phyloP scores from a whole-genome alignment of 2,888 invertebrate genomes.

The Unio pictorum region DNA sequence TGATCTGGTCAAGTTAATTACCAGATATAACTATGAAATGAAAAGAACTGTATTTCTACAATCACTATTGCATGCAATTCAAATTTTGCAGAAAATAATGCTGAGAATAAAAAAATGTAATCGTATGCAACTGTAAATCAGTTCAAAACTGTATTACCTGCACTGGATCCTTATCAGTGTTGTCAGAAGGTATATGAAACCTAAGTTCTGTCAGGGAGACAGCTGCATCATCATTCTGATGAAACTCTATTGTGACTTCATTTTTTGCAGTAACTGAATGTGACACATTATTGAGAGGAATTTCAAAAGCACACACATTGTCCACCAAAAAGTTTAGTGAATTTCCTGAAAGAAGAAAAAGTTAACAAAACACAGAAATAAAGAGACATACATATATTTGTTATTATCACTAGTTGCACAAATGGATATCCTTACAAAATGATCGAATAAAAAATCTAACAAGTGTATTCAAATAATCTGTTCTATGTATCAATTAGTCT shows the following conservation, averaged over 20 bases:
- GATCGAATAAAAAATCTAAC: no score
- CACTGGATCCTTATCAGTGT: slow-evolving; percentile 87
- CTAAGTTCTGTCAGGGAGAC: slow-evolving; percentile 98
- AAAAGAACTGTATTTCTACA: no score
- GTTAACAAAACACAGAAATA: no score
- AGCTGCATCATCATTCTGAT: slow-evolving; percentile 98
- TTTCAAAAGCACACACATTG: slow-evolving; percentile 87
- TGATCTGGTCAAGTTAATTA: no score
- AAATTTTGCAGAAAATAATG: no score
- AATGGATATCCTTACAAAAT: no score
- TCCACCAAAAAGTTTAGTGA: slow-evolving; percentile 68
- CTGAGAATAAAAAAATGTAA: neutral
- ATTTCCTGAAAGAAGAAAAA: slow-evolving; percentile 55
- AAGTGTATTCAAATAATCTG: no score
- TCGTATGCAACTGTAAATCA: neutral
- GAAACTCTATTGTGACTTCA: slow-evolving; percentile 98
- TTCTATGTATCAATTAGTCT: no score
- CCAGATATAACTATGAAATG: no score
- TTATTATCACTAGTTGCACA: no score
- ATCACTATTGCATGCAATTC: no score
- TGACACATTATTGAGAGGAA: slow-evolving; percentile 95
- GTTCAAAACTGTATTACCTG: slow-evolving; percentile 70
- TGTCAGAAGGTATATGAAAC: slow-evolving; percentile 92
- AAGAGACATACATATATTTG: no score
- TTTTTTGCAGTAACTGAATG: slow-evolving; percentile 97